A percentile compares a stretch with the other conserved stretches of the same genome.
These are phyloP conservation scores for Acleris cristana DNA, from an alignment of 2,888 invertebrate species.

Conservation along the genomic window DNA sequence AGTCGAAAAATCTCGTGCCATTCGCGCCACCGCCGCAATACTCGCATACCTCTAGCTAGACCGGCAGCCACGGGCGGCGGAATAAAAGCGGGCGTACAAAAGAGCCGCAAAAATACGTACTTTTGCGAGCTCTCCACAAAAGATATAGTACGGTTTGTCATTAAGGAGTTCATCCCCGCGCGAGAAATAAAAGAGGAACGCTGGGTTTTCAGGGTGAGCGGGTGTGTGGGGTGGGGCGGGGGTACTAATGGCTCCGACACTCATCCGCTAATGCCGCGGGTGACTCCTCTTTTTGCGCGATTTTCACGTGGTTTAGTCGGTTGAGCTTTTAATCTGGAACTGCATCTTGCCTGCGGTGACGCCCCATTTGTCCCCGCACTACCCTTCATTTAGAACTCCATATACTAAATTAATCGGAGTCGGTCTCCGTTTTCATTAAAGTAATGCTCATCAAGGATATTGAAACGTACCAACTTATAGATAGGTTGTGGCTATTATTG, in stretches of 20 bases:
- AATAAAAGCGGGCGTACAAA: conserved; percentile 80
- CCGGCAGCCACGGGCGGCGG: conserved; percentile 59
- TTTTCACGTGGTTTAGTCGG: conserved; percentile 83
- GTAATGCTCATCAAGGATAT: conserved; percentile 21
- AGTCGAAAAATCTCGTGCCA: conserved; percentile 60
- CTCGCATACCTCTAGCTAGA: conserved; percentile 29
- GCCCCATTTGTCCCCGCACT: conserved; percentile 66
- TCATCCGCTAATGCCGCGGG: conserved; percentile 84
- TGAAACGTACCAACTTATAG: conserved; percentile 1
- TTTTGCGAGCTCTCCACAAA: conserved; percentile 83
- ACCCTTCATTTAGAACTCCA: conserved; percentile 29
- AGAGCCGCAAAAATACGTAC: conserved; percentile 83
- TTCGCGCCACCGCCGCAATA: conserved; percentile 53
- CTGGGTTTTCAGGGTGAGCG: conserved; percentile 65
- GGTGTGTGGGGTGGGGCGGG: conserved; percentile 49
- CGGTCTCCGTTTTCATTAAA: conserved; percentile 21
- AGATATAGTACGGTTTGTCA: conserved; percentile 85
- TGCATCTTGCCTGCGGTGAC: conserved; percentile 72
- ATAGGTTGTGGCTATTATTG: too few species aligned
- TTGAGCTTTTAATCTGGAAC: conserved; percentile 80
- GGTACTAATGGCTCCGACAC: conserved; percentile 83
- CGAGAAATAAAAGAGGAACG: conserved; percentile 83
- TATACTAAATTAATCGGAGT: conserved; percentile 35
- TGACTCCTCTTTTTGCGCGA: conserved; percentile 83
- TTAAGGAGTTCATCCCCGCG: conserved; percentile 84